phyloP scores from a whole-genome alignment of 2,888 invertebrate genomes.

The Caenorhabditis zanzibari region DNA sequence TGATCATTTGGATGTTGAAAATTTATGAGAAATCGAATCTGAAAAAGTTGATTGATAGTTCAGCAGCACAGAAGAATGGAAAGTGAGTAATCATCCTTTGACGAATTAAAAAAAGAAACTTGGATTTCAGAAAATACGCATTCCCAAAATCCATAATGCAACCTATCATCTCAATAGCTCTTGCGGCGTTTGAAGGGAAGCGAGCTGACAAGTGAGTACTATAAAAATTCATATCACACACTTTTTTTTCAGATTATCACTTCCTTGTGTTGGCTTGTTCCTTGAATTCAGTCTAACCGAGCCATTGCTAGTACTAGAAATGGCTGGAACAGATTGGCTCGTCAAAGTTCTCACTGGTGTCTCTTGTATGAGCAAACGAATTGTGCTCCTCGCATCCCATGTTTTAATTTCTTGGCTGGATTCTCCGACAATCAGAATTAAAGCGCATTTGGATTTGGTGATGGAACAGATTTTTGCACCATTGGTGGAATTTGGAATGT shows the following conservation, averaged over 20 bases:
- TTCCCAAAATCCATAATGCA: conserved; percentile 77
- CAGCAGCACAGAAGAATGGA: conserved; percentile 61
- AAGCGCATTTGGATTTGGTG: conserved; percentile 85
- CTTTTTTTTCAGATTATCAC: conserved; percentile 67
- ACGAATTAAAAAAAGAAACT: not conserved
- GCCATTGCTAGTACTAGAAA: conserved; percentile 73
- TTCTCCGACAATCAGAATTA: conserved; percentile 71
- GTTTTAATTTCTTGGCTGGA: conserved; percentile 79
- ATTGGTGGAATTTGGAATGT: conserved; percentile 88
- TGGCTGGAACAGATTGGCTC: conserved; percentile 80
- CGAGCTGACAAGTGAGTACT: conserved; percentile 37
- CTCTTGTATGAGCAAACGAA: conserved; percentile 64
- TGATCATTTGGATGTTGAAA: conserved; percentile 88
- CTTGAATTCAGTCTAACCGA: conserved; percentile 76
- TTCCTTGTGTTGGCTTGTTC: conserved; percentile 74
- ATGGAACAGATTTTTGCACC: conserved; percentile 91
- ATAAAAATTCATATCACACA: not conserved
- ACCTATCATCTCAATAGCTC: conserved; percentile 75
- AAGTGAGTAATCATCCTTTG: conserved; percentile 64
- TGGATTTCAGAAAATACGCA: conserved; percentile 66
- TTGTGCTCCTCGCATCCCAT: conserved; percentile 70
- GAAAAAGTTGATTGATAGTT: conserved; percentile 68
- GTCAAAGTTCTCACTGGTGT: conserved; percentile 72
- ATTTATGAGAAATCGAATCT: conserved; percentile 71
- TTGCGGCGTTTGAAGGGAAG: conserved; percentile 62